A percentile compares a stretch with the other conserved stretches of the same genome.
Evolutionary conservation across 2,888 invertebrate genomes (phyloP).

Genomic region (Macrophya annulata): DNA sequence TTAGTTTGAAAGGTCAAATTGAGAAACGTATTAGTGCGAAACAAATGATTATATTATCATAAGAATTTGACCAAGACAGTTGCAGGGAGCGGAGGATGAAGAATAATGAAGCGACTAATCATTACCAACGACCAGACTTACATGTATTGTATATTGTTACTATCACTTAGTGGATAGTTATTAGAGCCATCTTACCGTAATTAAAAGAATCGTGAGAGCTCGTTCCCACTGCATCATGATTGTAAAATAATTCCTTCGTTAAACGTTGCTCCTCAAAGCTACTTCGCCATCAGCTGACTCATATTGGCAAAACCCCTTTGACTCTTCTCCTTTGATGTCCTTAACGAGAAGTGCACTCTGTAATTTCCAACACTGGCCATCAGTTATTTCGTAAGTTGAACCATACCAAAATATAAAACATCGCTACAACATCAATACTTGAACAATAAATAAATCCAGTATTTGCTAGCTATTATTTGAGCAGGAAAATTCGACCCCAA

Average conservation of each 20-base stretch:
- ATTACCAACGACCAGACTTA: not conserved
- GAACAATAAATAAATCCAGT: too few species aligned
- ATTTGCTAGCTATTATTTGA: not conserved
- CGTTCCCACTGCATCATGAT: not conserved
- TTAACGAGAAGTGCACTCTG: not conserved
- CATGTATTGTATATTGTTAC: not conserved
- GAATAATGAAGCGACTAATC: not conserved
- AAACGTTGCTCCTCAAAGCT: not conserved
- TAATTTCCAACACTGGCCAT: not conserved
- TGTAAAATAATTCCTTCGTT: not conserved
- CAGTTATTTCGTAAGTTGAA: not conserved
- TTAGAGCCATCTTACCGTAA: not conserved
- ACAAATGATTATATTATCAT: not conserved
- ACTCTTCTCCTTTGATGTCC: not conserved
- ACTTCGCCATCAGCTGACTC: not conserved
- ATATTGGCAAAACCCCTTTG: not conserved
- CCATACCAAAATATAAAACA: not conserved
- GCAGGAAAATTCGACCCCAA: not conserved
- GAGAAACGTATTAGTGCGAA: too few species aligned
- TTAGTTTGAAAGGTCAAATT: too few species aligned
- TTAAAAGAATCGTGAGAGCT: constrained; percentile 12
- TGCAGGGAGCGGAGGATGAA: not conserved
- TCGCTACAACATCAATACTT: not conserved
- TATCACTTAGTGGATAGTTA: not conserved
- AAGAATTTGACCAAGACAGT: not conserved